These are phyloP conservation scores for Sepioteuthis lessoniana DNA, from an alignment of 2,888 invertebrate species.

Conservation along the genomic window DNA sequence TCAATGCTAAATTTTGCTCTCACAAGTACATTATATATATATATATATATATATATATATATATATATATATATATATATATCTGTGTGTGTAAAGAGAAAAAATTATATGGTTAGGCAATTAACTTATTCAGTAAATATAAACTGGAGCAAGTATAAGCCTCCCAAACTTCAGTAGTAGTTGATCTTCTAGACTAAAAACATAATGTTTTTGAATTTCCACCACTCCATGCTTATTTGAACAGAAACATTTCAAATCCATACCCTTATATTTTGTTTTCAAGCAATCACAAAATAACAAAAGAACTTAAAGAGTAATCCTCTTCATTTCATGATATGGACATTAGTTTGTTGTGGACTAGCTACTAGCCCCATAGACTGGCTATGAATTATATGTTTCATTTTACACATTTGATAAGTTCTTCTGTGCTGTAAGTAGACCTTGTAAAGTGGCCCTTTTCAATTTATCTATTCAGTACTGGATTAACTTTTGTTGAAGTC, in stretches of 20 bases:
- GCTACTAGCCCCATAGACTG: neutral
- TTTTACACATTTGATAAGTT: neutral
- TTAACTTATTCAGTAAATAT: neutral
- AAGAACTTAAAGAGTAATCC: neutral
- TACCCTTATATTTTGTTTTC: neutral
- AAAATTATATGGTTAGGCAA: too few species aligned
- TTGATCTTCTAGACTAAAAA: neutral
- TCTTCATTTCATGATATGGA: neutral
- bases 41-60: too few species aligned
- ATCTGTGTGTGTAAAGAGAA: too few species aligned
- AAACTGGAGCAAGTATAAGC: neutral
- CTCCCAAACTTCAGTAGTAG: neutral
- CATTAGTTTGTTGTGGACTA: neutral
- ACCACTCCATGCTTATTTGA: neutral
- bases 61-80: too few species aligned
- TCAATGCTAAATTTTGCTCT: neutral
- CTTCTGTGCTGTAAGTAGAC: neutral
- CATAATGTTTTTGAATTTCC: neutral
- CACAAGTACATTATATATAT: too few species aligned
- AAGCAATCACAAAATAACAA: neutral
- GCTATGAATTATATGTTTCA: neutral
- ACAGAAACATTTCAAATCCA: neutral
- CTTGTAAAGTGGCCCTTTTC: neutral
- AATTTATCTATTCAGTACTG: neutral
- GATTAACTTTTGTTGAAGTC: constrained; percentile 33